Evolutionary conservation across 2,113 vertebrate genomes (phyloP).

Genomic region (Muntiacus muntjak): DNA sequence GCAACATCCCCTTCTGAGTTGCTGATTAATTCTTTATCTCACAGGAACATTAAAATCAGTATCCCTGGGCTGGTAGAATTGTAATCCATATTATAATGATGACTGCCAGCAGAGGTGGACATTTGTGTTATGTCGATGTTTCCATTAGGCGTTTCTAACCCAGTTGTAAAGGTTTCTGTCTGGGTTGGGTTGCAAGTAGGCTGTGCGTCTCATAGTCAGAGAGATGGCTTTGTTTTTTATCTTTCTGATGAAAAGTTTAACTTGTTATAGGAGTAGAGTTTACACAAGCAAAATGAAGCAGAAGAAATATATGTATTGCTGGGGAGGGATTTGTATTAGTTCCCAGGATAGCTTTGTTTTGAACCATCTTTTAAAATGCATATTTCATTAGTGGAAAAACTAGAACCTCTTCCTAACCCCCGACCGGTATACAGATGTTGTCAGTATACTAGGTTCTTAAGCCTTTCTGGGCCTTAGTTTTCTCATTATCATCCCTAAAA

Average conservation of each 20-base stretch:
- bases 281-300: constrained; percentile 18
- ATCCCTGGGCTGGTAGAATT: neutral
- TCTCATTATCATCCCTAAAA: neutral
- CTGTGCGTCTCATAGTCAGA: neutral
- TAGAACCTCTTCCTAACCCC: neutral
- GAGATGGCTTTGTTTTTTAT: constrained; percentile 33
- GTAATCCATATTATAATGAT: constrained; percentile 45
- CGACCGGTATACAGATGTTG: neutral
- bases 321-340: neutral
- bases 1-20: constrained; percentile 49
- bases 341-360: neutral
- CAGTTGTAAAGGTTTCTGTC: constrained; percentile 43
- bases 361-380: neutral
- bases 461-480: constrained; percentile 19
- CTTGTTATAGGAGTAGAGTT: neutral
- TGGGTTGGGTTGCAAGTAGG: neutral
- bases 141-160: constrained; percentile 31
- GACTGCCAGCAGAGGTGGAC: constrained; percentile 1
- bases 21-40: constrained; percentile 68
- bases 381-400: neutral
- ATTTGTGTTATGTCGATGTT: constrained; percentile 20
- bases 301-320: neutral
- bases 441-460: neutral
- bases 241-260: constrained; percentile 40
- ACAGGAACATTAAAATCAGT: constrained; percentile 41